Base-by-base conservation (phyloP, 2,888 invertebrate species). In the Shargacucullia verbasci region DNA sequence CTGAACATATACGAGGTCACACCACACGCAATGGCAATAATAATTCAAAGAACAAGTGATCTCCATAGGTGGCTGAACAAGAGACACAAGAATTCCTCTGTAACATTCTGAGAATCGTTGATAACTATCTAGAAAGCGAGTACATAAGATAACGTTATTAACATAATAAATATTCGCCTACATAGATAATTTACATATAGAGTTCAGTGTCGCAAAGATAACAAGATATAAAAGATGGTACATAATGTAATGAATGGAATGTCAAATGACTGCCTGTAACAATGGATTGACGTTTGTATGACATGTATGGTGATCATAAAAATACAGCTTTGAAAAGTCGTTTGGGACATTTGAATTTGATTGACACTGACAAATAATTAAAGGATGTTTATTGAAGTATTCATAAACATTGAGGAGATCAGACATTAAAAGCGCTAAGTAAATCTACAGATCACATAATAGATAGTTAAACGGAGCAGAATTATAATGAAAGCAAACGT, bases 121-220 rank as follows among this genome's bases (percentile, higher is more conserved):
- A 70, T 61, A 43, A 27, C 37, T 70, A 60, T 74, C 74, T 77
- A 74, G 74, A 73, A 74, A 76, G 71, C 52, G 9, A 33, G 52
- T 47, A 49, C 38, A 53, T 31, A 48, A 69, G 65, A 70, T 70
- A 60, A 61, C 50, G 40, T 58, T 77, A 59, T 57, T 63, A 63
- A 56, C 60, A 62, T 66, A 39, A 65, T 65, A 64, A 54, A 70
- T 71, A 50, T 71, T 70, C 60, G 38, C 74, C 59, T 59, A 71
- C 58, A 65, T 52, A 66, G 45, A 66, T 66, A 69, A 41, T 33
- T 53, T 43, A 49, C 50, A 35, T 29, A 40, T 63, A 47, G 48
- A 69, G 62, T 70, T 66, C 63, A 70, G 38, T 73, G 67, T 73
- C 59, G 34, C 59, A 41, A 50, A 62, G 38, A 54, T 50, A 12